A percentile compares a stretch with the other conserved stretches of the same genome.
Conservation (phyloP, 2,888 invertebrate species). For the Silvanus unidentatus region DNA sequence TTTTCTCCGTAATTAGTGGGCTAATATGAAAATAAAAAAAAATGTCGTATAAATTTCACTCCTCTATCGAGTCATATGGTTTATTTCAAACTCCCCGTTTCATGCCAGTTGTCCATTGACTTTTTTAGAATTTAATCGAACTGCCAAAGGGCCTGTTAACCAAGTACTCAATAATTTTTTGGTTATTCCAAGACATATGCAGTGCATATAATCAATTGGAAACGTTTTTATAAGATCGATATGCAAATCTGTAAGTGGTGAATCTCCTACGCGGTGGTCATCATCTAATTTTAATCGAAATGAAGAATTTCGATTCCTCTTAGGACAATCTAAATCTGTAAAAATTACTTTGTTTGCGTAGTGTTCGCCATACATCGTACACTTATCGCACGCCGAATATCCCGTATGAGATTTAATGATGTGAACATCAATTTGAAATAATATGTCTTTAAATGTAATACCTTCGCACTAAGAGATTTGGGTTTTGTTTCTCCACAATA, state of each 20-base stretch:
- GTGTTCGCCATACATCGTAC: neutral
- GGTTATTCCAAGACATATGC: conserved; percentile 8
- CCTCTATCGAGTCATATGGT: too few species aligned
- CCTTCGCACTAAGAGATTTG: too few species aligned
- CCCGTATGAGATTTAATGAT: conserved; percentile 15
- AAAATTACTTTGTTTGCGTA: neutral
- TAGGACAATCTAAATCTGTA: neutral
- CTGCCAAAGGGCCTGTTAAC: conserved; percentile 9
- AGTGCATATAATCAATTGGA: conserved; percentile 8
- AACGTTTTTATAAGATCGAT: conserved; percentile 4
- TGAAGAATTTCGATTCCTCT: neutral
- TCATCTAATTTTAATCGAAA: neutral
- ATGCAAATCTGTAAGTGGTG: conserved; percentile 1
- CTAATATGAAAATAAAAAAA: too few species aligned
- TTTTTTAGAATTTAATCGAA: conserved; percentile 11
- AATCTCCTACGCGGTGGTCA: conserved; percentile 2
- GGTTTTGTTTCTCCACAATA: conserved; percentile 5
- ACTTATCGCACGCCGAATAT: conserved; percentile 13
- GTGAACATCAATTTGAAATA: too few species aligned
- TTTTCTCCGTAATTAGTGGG: too few species aligned
- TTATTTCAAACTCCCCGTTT: too few species aligned
- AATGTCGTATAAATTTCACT: too few species aligned
- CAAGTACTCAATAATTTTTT: conserved; percentile 13
- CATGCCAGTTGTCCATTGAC: too few species aligned
- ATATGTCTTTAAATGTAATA: too few species aligned